These are phyloP conservation scores for Eilema griseolum DNA, from an alignment of 2,888 invertebrate genomes.

Conservation along the genomic window DNA sequence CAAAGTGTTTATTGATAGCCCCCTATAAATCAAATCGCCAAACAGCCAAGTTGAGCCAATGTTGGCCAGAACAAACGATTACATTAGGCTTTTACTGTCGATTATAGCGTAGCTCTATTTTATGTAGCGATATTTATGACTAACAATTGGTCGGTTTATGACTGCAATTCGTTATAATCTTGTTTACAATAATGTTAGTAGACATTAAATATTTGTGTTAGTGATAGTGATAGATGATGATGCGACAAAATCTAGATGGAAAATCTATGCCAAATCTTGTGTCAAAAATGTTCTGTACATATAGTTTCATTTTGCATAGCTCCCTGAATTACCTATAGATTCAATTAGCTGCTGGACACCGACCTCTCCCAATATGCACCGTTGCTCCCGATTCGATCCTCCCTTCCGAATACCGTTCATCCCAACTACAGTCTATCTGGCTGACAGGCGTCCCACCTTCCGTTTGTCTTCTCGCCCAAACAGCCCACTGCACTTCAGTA, in stretches of 20 bases:
- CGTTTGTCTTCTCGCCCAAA: no score
- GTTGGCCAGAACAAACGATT: slow-evolving; percentile 47
- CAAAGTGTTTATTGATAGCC: slow-evolving; percentile 32
- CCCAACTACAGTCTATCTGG: no score
- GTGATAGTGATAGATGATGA: slow-evolving; percentile 6
- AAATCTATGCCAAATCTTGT: no score
- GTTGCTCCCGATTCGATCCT: no score
- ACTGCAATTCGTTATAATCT: slow-evolving; percentile 50
- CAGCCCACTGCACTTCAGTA: background rate
- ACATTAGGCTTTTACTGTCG: slow-evolving; percentile 48
- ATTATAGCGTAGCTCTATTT: slow-evolving; percentile 46
- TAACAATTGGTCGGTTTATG: slow-evolving; percentile 49
- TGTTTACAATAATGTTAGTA: slow-evolving; percentile 43
- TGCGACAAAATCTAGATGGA: background rate
- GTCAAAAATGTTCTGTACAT: no score
- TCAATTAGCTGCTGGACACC: no score
- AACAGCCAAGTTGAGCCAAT: slow-evolving; percentile 35
- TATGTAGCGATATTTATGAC: slow-evolving; percentile 46
- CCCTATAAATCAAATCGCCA: slow-evolving; percentile 29
- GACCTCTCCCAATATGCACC: no score
- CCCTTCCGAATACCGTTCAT: no score
- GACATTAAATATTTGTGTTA: slow-evolving; percentile 28
- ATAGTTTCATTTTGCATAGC: no score
- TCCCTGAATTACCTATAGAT: no score
- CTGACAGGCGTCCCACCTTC: no score